These are phyloP conservation scores for Drosophila atripex DNA, from an alignment of 2,888 invertebrate species.

Conservation along the genomic window DNA sequence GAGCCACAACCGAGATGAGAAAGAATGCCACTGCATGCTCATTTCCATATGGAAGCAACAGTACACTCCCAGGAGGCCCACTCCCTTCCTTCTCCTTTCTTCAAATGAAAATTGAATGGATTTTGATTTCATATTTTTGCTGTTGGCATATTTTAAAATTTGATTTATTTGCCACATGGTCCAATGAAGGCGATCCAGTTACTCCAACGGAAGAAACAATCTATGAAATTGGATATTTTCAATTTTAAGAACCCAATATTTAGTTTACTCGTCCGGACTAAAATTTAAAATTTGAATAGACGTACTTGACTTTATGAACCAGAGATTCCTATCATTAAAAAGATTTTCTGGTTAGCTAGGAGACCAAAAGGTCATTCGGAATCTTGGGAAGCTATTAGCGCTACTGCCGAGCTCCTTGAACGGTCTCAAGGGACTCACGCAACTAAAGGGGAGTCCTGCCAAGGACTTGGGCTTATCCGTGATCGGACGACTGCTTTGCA, in stretches of 20 bases:
- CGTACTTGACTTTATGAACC: not conserved
- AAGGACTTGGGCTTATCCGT: conserved; percentile 41
- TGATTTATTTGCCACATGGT: conserved; percentile 37
- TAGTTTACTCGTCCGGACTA: not conserved
- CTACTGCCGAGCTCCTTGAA: conserved; percentile 4
- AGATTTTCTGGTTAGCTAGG: not conserved
- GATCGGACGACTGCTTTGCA: conserved; percentile 60
- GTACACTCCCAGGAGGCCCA: conserved; percentile 3
- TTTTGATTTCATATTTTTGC: conserved; percentile 53
- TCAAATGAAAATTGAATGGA: conserved; percentile 53
- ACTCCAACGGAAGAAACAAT: conserved; percentile 9
- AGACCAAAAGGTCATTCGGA: conserved; percentile 9
- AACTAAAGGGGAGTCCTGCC: conserved; percentile 22
- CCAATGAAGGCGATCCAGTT: not conserved
- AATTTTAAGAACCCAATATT: not conserved
- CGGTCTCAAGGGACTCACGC: conserved; percentile 21
- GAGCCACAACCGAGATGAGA: conserved; percentile 25
- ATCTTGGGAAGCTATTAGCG: conserved; percentile 16
- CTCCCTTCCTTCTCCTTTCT: not conserved
- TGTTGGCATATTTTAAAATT: conserved; percentile 47
- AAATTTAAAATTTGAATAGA: not conserved
- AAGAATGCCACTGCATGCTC: conserved; percentile 34
- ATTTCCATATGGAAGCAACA: conserved; percentile 42
- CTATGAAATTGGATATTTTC: not conserved
- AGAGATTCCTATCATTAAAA: not conserved